Percentiles rank a stretch among this genome's conserved stretches.
Evolutionary conservation across 1,140 invertebrate species (phyloP).

Genomic region (Ceratitis capitata): DNA sequence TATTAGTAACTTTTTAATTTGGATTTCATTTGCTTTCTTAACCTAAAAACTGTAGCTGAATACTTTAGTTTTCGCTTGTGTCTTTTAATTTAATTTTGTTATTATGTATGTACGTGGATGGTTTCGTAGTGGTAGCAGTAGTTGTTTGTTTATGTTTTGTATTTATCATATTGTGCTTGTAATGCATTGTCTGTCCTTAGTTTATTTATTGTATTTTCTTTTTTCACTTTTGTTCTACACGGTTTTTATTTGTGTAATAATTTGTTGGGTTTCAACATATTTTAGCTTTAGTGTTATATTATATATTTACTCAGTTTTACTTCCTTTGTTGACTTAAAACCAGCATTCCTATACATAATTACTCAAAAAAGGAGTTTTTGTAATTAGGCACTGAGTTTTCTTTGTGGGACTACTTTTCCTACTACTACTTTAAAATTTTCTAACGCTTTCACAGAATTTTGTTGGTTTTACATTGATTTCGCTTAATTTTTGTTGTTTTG

Average conservation of each 20-base stretch:
- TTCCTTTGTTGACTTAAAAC: too few species aligned
- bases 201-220: background rate
- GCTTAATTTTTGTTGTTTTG: constrained; percentile 33
- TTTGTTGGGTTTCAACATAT: background rate
- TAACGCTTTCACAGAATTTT: constrained; percentile 6
- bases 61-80: background rate
- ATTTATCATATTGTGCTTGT: background rate
- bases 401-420: too few species aligned
- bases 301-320: background rate
- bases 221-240: background rate
- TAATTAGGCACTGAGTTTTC: too few species aligned
- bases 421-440: constrained; percentile 12
- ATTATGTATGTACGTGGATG: background rate
- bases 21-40: background rate
- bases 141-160: constrained; percentile 5
- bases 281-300: background rate
- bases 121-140: constrained; percentile 3
- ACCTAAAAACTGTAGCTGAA: background rate
- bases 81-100: background rate
- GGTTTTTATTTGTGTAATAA: background rate
- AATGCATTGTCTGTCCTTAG: background rate
- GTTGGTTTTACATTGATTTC: constrained; percentile 15
- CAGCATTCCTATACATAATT: too few species aligned
- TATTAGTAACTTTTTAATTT: constrained; percentile 6
- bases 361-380: too few species aligned